Evolutionary conservation across 2,797 vertebrate genomes (phyloP).

Genomic region (Apodemus agrarius): DNA sequence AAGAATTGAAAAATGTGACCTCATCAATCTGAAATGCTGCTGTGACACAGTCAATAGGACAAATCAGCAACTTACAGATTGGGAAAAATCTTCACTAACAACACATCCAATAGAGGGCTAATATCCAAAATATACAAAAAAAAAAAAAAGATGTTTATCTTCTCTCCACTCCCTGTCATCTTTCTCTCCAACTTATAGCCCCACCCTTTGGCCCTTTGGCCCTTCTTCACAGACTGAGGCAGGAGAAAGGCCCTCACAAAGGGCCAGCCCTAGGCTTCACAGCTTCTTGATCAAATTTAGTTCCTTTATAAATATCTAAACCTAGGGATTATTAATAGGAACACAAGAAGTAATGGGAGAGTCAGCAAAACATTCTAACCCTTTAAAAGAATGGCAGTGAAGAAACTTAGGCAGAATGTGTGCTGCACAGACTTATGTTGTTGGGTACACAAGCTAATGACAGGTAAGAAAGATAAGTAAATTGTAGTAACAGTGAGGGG

Average conservation of each 20-base stretch:
- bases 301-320: neutral
- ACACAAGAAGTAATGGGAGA: neutral
- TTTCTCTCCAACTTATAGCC: no score
- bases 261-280: neutral
- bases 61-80: no score
- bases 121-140: no score
- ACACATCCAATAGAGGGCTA: no score
- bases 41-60: no score
- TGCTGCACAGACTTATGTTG: neutral
- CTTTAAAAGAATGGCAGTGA: neutral
- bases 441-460: neutral
- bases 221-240: neutral
- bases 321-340: neutral
- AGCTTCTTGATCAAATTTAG: neutral
- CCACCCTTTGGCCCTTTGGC: neutral
- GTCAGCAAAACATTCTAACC: neutral
- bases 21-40: no score
- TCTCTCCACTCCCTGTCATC: no score
- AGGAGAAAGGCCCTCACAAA: neutral
- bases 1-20: no score
- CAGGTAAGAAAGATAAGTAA: neutral
- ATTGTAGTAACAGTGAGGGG: neutral
- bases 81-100: no score
- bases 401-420: neutral
- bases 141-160: no score